These are phyloP conservation scores for Pogonocherus hispidulus DNA, from an alignment of 2,888 invertebrate species.

Conservation along the genomic window DNA sequence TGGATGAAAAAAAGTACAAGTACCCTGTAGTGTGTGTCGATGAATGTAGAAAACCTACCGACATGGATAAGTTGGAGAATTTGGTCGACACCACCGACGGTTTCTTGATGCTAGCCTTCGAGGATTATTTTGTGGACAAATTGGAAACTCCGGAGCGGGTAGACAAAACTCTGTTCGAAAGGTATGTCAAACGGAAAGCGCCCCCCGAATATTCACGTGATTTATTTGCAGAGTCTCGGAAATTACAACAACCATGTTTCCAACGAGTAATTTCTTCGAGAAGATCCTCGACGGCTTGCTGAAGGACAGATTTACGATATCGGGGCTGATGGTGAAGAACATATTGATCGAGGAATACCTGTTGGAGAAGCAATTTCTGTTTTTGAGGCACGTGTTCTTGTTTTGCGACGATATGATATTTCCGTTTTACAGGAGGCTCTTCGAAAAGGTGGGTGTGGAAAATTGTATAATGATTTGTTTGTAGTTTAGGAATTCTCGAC, in stretches of 20 bases:
- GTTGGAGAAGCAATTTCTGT: slow-evolving; percentile 61
- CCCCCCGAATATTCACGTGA: background rate
- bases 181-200: slow-evolving; percentile 10
- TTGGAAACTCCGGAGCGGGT: slow-evolving; percentile 28
- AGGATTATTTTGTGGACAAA: slow-evolving; percentile 62
- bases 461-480: too few relatives aligned
- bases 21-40: slow-evolving; percentile 56
- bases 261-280: slow-evolving; percentile 61
- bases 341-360: slow-evolving; percentile 61
- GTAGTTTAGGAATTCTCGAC: too few relatives aligned
- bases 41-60: slow-evolving; percentile 55
- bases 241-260: slow-evolving; percentile 60
- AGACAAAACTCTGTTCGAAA: slow-evolving; percentile 47
- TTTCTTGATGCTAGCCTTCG: slow-evolving; percentile 69
- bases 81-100: slow-evolving; percentile 62
- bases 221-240: slow-evolving; percentile 59
- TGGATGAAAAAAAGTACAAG: slow-evolving; percentile 43
- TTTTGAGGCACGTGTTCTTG: slow-evolving; percentile 63
- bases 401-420: slow-evolving; percentile 64
- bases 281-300: slow-evolving; percentile 57
- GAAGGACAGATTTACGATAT: slow-evolving; percentile 60
- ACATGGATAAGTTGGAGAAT: slow-evolving; percentile 63
- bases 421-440: slow-evolving; percentile 63
- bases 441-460: slow-evolving; percentile 58
- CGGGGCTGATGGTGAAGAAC: slow-evolving; percentile 64